Percentiles rank a stretch among this genome's conserved stretches.
Evolutionary conservation across 2,113 vertebrate genomes (phyloP).

Genomic region (Phaethornis superciliosus): DNA sequence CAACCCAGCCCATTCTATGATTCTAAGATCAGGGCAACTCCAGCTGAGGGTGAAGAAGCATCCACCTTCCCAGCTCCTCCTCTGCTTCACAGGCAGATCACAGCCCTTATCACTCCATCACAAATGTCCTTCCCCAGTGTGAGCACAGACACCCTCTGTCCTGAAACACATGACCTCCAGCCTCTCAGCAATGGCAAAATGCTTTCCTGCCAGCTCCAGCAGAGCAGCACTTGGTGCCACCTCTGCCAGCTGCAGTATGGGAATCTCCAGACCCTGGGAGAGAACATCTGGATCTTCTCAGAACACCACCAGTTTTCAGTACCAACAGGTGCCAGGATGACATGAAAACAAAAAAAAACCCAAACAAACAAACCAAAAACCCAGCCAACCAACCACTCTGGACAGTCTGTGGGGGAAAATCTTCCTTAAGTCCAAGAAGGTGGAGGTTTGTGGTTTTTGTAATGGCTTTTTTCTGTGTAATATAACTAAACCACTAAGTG

Average conservation of each 20-base stretch:
- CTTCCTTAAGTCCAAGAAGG: background rate
- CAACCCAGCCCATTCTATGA: too few relatives aligned
- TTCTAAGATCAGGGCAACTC: background rate
- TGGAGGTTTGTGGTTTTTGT: background rate
- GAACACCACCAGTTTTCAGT: accelerated
- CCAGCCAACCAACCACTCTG: too few relatives aligned
- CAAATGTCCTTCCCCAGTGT: background rate
- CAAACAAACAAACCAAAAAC: too few relatives aligned
- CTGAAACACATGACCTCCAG: accelerated
- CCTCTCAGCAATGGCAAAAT: too few relatives aligned
- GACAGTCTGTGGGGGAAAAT: background rate
- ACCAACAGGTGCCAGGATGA: background rate
- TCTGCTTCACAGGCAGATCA: accelerated
- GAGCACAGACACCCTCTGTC: background rate
- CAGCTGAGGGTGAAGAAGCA: background rate
- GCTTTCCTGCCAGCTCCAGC: background rate
- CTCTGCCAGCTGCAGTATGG: background rate
- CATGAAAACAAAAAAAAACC: background rate
- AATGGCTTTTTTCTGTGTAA: background rate
- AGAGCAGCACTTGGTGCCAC: accelerated
- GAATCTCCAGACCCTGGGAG: background rate
- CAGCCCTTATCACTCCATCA: background rate
- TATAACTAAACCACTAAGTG: background rate
- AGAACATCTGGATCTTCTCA: background rate
- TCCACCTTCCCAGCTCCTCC: background rate